Base-by-base conservation (phyloP, 2,888 invertebrate genomes). In the Pseudolycoriella hygida region DNA sequence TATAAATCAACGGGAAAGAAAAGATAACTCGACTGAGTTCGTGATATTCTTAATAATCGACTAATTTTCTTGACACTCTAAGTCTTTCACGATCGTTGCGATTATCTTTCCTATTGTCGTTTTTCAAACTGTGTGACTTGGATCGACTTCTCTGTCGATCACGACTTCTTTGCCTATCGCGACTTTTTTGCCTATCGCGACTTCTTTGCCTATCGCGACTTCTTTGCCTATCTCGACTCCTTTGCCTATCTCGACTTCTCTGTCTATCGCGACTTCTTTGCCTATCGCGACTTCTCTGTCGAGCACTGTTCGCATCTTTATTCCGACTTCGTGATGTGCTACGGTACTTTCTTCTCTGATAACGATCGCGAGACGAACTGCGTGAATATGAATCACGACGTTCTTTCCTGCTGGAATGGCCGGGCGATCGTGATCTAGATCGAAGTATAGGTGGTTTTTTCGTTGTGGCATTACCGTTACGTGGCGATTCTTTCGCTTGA, bases 341-440 rank as follows among this genome's bases (percentile, higher is more conserved):
- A 34, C 34, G 34, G 11, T 14, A 14, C 8, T 25, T 25, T 4
- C 25, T 4, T 25, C 25, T n/a, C n/a, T n/a, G 25, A 25, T 25
- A 25, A 14, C 34, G 12, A 14, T 12, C 15, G 12, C 34, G 34
- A 3, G 12, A 12, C 4, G 6, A 12, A 12, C 14, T 20, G 17
- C 42, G 18, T 15, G 18, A 4, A 12, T 20, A 11, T 10, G 42
- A 42, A 8, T 18, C 17, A 30, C 11, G 8, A 12, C 42, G 42
- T 12, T 14, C 20, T 42, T 42, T 25, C 14, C 20, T 18, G 2
- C n/a, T 25, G 20, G 37, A 15, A 43, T 15, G 31, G n/a, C 15
- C n/a, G 10, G n/a, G 37, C 10, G 44, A 19, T n/a, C 44, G 17
- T 44, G 37, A 37, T 3, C 17, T 15, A 3, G 44, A 44, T 37